A percentile compares a stretch with the other conserved stretches of the same genome.
Conservation (phyloP, 2,113 vertebrate species). For the Rhinoderma darwinii region DNA sequence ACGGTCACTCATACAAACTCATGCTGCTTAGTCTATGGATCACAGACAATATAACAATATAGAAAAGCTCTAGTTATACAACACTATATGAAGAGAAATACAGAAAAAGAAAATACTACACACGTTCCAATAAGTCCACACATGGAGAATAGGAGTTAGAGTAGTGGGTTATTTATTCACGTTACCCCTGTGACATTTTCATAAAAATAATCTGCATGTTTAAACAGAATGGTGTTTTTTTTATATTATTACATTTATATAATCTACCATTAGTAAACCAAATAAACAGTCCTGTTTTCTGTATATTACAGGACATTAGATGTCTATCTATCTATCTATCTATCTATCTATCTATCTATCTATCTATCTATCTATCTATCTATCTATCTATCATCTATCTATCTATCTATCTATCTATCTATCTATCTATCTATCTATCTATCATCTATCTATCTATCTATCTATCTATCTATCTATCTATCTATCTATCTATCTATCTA, state of each 20-base stretch:
- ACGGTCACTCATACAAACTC: background rate
- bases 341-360: too few relatives aligned
- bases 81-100: background rate
- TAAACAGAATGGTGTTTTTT: too few relatives aligned
- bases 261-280: background rate
- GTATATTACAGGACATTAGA: background rate
- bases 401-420: too few relatives aligned
- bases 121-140: background rate
- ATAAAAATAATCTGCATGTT: too few relatives aligned
- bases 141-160: background rate
- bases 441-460: too few relatives aligned
- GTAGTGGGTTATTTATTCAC: background rate
- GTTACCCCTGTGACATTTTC: background rate
- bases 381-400: too few relatives aligned
- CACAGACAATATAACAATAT: background rate
- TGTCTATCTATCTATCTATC: background rate
- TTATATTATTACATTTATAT: background rate
- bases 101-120: too few relatives aligned
- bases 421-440: too few relatives aligned
- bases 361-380: too few relatives aligned
- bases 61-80: background rate
- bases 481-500: background rate
- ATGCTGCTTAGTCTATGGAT: background rate
- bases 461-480: conserved; percentile 11
- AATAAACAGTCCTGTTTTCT: background rate